Evolutionary conservation across 2,797 vertebrate species (phyloP).

Genomic region (Hemibagrus guttatus): DNA sequence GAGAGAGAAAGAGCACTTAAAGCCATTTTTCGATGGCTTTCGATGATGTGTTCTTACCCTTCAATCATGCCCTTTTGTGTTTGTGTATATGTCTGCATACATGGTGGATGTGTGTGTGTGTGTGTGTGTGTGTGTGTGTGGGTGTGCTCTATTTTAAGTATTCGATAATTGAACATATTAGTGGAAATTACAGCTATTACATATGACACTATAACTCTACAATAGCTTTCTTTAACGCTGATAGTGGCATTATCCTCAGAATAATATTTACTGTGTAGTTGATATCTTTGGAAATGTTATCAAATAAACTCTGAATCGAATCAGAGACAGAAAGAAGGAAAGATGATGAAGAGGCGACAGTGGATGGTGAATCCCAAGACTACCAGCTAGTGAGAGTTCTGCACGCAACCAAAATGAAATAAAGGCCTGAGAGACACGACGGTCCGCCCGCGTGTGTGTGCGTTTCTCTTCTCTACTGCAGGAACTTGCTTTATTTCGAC

Average conservation of each 20-base stretch:
- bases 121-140: background rate
- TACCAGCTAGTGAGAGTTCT: background rate
- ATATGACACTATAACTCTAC: conserved; percentile 4
- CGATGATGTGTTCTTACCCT: conserved; percentile 18
- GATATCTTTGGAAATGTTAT: conserved; percentile 1
- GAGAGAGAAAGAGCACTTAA: conserved; percentile 4
- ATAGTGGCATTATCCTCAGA: background rate
- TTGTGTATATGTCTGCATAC: background rate
- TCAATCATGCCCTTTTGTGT: conserved; percentile 26
- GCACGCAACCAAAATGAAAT: background rate
- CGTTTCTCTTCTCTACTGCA: background rate
- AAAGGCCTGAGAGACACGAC: background rate
- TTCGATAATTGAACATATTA: conserved; percentile 13
- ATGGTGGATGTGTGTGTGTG: background rate
- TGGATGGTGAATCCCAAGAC: background rate
- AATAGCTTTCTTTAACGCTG: conserved; percentile 8
- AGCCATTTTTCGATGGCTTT: conserved; percentile 1
- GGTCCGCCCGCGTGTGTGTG: background rate
- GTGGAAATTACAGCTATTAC: conserved; percentile 1
- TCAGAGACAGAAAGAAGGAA: background rate
- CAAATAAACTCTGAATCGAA: background rate
- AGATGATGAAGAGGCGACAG: background rate
- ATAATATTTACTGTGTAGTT: background rate
- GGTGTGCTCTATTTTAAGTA: background rate
- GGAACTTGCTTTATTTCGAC: background rate